Evolutionary conservation across 2,113 vertebrate genomes (phyloP), one percentile per base, ranked within the genome.

Genomic region (Myanophis thanlyinensis): DNA sequence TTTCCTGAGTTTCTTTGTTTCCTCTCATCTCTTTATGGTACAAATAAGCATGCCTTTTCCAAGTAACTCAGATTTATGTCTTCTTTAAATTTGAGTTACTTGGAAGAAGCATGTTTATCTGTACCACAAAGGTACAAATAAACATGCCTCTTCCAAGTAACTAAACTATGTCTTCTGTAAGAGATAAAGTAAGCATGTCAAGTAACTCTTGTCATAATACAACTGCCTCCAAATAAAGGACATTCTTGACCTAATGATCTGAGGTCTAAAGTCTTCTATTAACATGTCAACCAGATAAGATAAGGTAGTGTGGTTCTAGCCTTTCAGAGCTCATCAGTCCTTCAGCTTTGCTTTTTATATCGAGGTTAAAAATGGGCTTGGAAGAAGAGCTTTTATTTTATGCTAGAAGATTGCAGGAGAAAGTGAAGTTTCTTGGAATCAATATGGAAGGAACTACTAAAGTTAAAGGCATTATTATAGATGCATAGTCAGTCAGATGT

Each of bases 171-270:
- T 85, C 22, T 92, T 7, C 52, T 89, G 22, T 92, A 30, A 89
- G 44, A 90, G 23, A 53, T 90, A 53, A 51, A 84, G 35, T 84
- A 67, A 54, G 35, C n/a, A 7, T 56, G 87, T 48, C 67, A 59
- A 40, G 52, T 62, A n/a, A 90, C 47, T 86, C 88, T 90, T 89
- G 59, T 52, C 23, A n/a, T 86, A 86, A 90, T 86, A 84, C 88
- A 93, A 90, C 35, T 86, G 73, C 53, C 30, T 93, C 92, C 80
- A 89, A 93, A 90, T 89, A 86, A 93, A 93, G 88, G 40, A 56
- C n/a, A 90, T 93, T 90, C 92, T 93, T 93, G 88, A 89, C 88
- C 88, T 90, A 53, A 93, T 90, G 92, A 88, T 62, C 80, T 44
- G 25, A 89, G 40, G 46, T 86, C 47, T 92, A 84, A 89, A 89